phyloP scores from a whole-genome alignment of 2,888 invertebrate genomes.

The Leucania comma region DNA sequence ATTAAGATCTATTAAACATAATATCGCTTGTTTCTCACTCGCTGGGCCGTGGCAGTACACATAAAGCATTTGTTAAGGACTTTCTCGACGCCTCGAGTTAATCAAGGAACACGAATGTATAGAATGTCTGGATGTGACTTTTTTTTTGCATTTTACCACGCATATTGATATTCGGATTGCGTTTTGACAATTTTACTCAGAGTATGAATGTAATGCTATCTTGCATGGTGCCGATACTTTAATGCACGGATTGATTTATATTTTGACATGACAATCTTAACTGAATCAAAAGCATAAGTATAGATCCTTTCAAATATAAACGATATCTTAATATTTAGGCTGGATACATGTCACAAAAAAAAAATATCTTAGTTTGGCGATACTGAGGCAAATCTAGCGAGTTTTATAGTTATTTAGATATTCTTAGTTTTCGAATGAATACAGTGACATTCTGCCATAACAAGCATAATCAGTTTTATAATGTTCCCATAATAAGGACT shows the following conservation, averaged over 20 bases:
- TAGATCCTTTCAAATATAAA: not conserved
- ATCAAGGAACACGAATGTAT: constrained; percentile 61
- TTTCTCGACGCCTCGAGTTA: constrained; percentile 77
- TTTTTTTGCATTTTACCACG: not conserved
- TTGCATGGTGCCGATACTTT: too few relatives aligned
- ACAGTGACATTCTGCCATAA: not conserved
- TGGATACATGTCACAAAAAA: too few relatives aligned
- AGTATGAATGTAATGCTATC: too few relatives aligned
- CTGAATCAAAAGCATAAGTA: too few relatives aligned
- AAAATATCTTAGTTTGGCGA: too few relatives aligned
- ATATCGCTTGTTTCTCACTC: constrained; percentile 78
- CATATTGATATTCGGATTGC: not conserved
- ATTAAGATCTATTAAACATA: constrained; percentile 85
- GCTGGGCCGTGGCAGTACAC: constrained; percentile 78
- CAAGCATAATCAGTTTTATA: too few relatives aligned
- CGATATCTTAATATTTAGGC: not conserved
- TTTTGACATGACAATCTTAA: too few relatives aligned
- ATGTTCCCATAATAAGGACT: too few relatives aligned
- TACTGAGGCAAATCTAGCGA: too few relatives aligned
- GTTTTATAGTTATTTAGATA: not conserved
- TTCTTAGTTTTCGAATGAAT: not conserved
- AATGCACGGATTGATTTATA: too few relatives aligned
- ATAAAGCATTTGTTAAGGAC: constrained; percentile 82
- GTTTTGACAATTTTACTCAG: too few relatives aligned
- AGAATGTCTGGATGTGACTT: constrained; percentile 33